Percentiles rank a stretch among this genome's conserved stretches.
Evolutionary conservation across 30 jellyfish, hydroid and myxozoan species (phyloP).

Genomic region (Morbakka virulenta): DNA sequence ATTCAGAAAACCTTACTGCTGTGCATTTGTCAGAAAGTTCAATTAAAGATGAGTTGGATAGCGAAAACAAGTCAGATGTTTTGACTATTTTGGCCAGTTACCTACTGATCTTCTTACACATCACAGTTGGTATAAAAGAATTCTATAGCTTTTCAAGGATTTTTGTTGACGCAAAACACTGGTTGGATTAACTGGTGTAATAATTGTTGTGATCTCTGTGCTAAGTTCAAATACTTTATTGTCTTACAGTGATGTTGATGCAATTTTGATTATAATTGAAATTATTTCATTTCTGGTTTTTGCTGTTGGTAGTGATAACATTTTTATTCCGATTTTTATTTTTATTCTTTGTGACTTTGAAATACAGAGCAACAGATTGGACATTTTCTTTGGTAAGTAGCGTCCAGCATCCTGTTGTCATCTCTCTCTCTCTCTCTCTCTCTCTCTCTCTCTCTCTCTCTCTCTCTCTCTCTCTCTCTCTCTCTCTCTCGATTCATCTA

Average conservation of each 20-base stretch:
- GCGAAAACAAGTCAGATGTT: conserved; percentile 87
- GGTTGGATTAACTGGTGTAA: conserved; percentile 92
- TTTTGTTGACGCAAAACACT: conserved; percentile 72
- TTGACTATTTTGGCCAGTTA: conserved; percentile 81
- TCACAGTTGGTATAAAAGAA: conserved; percentile 90
- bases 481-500: too few species aligned
- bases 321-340: conserved; percentile 83
- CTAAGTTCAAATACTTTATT: conserved; percentile 80
- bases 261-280: conserved; percentile 85
- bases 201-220: conserved; percentile 88
- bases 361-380: conserved; percentile 81
- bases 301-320: conserved; percentile 99
- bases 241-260: conserved; percentile 79
- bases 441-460: too few species aligned
- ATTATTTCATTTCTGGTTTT: conserved; percentile 95
- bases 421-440: too few species aligned
- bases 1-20: conserved; percentile 60
- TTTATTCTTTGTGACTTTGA: not conserved
- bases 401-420: conserved; percentile 94
- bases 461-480: too few species aligned
- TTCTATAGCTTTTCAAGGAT: conserved; percentile 48
- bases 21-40: conserved; percentile 95
- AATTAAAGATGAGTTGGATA: conserved; percentile 87
- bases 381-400: conserved; percentile 85
- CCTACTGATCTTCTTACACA: conserved; percentile 82